phyloP scores from a whole-genome alignment of 2,113 vertebrate genomes.

The Albula goreensis region DNA sequence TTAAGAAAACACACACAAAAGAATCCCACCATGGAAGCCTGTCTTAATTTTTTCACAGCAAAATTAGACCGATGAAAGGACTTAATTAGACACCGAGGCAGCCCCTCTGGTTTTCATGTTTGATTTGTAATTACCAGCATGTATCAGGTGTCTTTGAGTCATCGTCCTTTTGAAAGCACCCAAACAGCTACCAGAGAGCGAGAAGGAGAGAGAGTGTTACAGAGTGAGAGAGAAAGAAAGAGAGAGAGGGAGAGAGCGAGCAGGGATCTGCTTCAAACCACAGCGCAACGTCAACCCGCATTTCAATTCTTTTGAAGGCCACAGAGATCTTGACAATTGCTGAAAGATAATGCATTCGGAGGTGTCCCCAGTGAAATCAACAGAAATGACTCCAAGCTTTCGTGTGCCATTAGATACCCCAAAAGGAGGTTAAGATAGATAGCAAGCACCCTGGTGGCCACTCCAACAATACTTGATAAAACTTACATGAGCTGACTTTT shows the following conservation, averaged over 20 bases:
- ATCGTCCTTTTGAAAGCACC: slow-evolving; percentile 23
- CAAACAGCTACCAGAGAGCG: slow-evolving; percentile 10
- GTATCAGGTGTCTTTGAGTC: background rate
- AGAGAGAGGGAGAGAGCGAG: background rate
- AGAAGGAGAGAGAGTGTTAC: background rate
- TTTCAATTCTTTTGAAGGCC: slow-evolving; percentile 23
- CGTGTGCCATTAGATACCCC: slow-evolving; percentile 13
- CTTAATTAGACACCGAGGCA: background rate
- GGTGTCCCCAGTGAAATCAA: slow-evolving; percentile 20
- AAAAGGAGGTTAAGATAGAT: slow-evolving; percentile 27
- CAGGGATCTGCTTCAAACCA: background rate
- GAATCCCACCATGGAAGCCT: background rate
- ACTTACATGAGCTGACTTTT: slow-evolving; percentile 38
- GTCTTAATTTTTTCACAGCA: background rate
- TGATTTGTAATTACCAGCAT: slow-evolving; percentile 19
- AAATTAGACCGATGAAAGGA: background rate
- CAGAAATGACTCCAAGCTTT: slow-evolving; percentile 8
- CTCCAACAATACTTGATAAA: slow-evolving; percentile 38
- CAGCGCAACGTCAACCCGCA: slow-evolving; percentile 8
- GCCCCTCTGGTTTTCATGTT: background rate
- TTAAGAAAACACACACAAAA: background rate
- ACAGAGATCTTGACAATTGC: slow-evolving; percentile 8
- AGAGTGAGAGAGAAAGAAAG: no score
- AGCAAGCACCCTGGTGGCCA: slow-evolving; percentile 30
- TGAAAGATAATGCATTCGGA: slow-evolving; percentile 16